A percentile compares a stretch with the other conserved stretches of the same genome.
phyloP scores from a whole-genome alignment of 2,797 vertebrate genomes.

The Discoglossus pictus region DNA sequence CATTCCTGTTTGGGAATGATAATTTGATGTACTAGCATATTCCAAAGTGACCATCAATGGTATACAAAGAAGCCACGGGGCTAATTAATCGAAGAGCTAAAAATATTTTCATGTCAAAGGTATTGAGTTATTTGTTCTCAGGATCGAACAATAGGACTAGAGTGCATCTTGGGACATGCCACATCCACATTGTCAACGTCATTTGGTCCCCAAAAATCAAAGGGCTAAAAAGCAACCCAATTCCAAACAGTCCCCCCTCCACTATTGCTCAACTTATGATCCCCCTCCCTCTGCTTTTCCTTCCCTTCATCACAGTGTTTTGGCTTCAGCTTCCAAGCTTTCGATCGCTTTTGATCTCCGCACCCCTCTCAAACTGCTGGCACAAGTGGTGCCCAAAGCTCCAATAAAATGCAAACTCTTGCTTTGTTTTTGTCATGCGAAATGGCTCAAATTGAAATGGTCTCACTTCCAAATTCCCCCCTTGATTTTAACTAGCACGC shows the following conservation, averaged over 20 bases:
- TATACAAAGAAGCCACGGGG: no score
- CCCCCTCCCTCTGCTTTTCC: constrained; percentile 25
- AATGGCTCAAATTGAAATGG: constrained; percentile 45
- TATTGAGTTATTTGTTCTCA: no score
- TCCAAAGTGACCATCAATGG: constrained; percentile 20
- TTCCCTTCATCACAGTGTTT: constrained; percentile 35
- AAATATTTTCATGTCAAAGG: no score
- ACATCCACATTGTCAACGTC: constrained; percentile 18
- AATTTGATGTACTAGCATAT: no score
- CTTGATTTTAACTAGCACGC: constrained; percentile 40
- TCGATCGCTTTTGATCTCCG: constrained; percentile 44
- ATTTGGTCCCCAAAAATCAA: constrained; percentile 27
- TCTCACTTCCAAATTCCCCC: constrained; percentile 36
- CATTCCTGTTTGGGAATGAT: no score
- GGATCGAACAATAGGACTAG: no score
- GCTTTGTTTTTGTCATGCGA: constrained; percentile 40
- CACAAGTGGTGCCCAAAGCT: constrained; percentile 37
- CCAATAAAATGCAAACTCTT: constrained; percentile 42
- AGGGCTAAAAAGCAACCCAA: constrained; percentile 30
- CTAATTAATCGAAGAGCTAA: no score
- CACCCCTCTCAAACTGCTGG: constrained; percentile 38
- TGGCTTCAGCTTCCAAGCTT: constrained; percentile 49
- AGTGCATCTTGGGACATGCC: constrained; percentile 25
- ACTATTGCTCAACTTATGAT: constrained; percentile 10
- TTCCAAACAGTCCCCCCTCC: constrained; percentile 32